These are phyloP conservation scores for Drosophila triauraria DNA, from an alignment of 1,140 invertebrate genomes.

Conservation along the genomic window DNA sequence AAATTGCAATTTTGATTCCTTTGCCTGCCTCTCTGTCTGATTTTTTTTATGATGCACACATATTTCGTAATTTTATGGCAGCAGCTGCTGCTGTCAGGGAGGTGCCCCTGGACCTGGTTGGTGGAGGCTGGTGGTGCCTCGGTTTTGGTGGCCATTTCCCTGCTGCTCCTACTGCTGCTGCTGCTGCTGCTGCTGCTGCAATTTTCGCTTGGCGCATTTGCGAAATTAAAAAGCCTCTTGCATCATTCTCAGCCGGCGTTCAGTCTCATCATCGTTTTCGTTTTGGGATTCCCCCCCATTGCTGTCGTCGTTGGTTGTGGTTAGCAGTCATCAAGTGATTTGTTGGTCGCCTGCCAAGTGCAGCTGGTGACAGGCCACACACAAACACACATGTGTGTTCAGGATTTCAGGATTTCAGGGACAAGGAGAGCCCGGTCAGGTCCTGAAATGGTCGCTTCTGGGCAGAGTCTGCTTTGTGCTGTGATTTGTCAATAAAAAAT, in stretches of 20 bases:
- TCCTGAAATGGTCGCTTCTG: background rate
- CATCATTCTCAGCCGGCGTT: conserved; percentile 62
- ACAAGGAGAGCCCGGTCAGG: conserved; percentile 9
- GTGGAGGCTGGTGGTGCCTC: conserved; percentile 2
- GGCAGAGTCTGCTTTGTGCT: background rate
- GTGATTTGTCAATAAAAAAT: background rate
- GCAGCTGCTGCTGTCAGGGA: conserved; percentile 33
- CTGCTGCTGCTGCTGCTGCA: conserved; percentile 12
- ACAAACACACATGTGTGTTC: conserved; percentile 11
- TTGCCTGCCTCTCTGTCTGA: background rate
- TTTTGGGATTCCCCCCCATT: conserved; percentile 6
- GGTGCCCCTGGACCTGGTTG: background rate
- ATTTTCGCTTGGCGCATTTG: conserved; percentile 64
- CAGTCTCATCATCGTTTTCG: conserved; percentile 29
- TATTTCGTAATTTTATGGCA: conserved; percentile 72
- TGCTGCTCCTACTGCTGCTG: conserved; percentile 3
- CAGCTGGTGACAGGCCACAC: conserved; percentile 29
- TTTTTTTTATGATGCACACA: conserved; percentile 30
- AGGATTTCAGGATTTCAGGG: conserved; percentile 12
- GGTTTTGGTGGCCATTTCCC: conserved; percentile 36
- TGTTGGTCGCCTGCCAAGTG: conserved; percentile 64
- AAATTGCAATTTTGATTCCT: conserved; percentile 74
- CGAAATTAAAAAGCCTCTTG: conserved; percentile 75
- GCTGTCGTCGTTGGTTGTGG: conserved; percentile 1
- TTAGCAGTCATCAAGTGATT: conserved; percentile 45